Evolutionary conservation across 2,888 invertebrate species (phyloP), one percentile per base, ranked within the genome.

Genomic region (Acleris cristana): DNA sequence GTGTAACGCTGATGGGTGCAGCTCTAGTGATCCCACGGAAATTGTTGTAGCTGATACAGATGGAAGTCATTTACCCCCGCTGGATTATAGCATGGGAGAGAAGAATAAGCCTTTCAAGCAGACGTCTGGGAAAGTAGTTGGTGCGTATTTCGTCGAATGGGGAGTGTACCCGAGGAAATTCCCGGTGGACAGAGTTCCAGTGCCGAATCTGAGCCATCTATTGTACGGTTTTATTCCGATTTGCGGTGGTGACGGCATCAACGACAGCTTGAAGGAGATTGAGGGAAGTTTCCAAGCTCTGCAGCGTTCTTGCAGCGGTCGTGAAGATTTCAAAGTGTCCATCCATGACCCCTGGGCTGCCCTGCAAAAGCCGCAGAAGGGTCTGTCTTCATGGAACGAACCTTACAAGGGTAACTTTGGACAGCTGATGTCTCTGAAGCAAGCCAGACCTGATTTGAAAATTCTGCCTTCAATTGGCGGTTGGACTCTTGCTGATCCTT

Each of bases 321-420:
- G 92, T 5, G 91, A 92, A 76, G 90, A 90, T 74, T 92, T 91
- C 76, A 90, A 91, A 77, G 92, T 92, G 0, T 84, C 92, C 18
- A 92, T 92, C 51, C 92, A 92, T 53, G 92, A 92, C 70, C 92
- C 92, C 1, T 92, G 92, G 92, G 92, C 92, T 7, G 92, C 92
- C 61, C 77, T 92, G 2, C 92, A 92, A 71, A 92, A 92, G 72
- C 92, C 92, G 14, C 92, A 92, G 71, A 92, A 90, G 70, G 92
- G 92, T 10, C 69, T 92, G 54, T 82, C 85, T 5, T 90, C 92
- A 0, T 92, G 92, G 92, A 92, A 92, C 69, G 92, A 92, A 70
- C 92, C 92, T 45, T 92, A 92, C 81, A 92, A 92, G 73, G 92
- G 92, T 60, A 92, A 92, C 74, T 92, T 92, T 56, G 92, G 92